Conservation (phyloP, 2,113 vertebrate species). For the Oncorhynchus mykiss region DNA sequence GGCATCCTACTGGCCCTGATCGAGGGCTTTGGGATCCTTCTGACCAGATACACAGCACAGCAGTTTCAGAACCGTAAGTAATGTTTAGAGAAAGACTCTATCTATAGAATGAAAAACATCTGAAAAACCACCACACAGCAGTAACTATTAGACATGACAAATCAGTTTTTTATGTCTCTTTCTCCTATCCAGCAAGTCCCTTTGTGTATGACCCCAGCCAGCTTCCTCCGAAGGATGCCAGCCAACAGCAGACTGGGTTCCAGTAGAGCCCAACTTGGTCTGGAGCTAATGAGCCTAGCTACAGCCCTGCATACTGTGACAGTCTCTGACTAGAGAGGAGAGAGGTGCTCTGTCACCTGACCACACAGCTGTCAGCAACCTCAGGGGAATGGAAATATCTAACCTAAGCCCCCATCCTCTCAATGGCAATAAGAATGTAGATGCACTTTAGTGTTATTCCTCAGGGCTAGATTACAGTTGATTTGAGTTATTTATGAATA, state of each 20-base stretch:
- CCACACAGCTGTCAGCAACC: too few species aligned
- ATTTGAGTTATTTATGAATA: too few species aligned
- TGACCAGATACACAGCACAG: constrained; percentile 88
- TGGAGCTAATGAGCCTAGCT: too few species aligned
- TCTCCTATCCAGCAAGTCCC: constrained; percentile 68
- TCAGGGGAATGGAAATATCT: too few species aligned
- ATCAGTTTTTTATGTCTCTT: not conserved
- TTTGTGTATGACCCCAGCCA: constrained; percentile 82
- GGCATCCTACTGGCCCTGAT: constrained; percentile 94
- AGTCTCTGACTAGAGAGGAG: too few species aligned
- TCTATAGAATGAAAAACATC: too few species aligned
- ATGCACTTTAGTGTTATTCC: constrained; percentile 36
- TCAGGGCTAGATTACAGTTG: constrained; percentile 41
- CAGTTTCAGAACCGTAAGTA: constrained; percentile 88
- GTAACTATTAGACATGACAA: not conserved
- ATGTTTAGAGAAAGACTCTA: not conserved
- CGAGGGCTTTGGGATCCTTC: constrained; percentile 93
- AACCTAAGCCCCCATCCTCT: too few species aligned
- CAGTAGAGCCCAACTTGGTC: constrained; percentile 52
- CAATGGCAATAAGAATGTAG: not conserved
- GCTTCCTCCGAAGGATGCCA: constrained; percentile 74
- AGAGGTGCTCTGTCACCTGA: too few species aligned
- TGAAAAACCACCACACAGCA: too few species aligned
- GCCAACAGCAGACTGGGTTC: constrained; percentile 64
- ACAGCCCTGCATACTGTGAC: not conserved